A percentile compares a stretch with the other conserved stretches of the same genome.
Conservation (phyloP, 2,888 invertebrate genomes). For the Cantharis nigra region DNA sequence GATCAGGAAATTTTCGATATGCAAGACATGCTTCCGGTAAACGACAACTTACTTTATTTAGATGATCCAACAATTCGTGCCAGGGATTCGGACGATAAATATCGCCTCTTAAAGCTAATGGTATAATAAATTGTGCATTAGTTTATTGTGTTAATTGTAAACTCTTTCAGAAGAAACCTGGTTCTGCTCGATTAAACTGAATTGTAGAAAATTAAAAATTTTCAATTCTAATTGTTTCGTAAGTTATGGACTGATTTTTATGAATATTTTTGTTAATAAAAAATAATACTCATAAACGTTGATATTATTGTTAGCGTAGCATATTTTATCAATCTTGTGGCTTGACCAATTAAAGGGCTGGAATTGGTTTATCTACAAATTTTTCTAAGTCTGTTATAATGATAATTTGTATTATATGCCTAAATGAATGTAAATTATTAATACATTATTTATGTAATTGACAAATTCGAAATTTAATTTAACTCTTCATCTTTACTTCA, state of each 20-base stretch:
- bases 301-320: background rate
- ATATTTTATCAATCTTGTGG: conserved; percentile 5
- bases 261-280: background rate
- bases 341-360: conserved; percentile 29
- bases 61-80: conserved; percentile 16
- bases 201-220: background rate
- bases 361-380: conserved; percentile 23
- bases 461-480: background rate
- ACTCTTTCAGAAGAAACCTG: background rate
- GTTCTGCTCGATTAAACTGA: background rate
- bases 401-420: background rate
- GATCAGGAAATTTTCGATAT: conserved; percentile 11
- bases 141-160: background rate
- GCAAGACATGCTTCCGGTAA: conserved; percentile 7
- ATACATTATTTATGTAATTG: conserved; percentile 39
- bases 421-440: conserved; percentile 24
- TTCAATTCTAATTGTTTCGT: background rate
- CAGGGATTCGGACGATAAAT: conserved; percentile 7
- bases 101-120: conserved; percentile 17
- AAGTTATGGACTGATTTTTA: background rate
- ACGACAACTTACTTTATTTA: conserved; percentile 18
- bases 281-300: background rate
- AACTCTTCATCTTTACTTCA: background rate
- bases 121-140: conserved; percentile 1
- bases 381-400: background rate